A percentile compares a stretch with the other conserved stretches of the same genome.
These are phyloP conservation scores for Periophthalmodon schlosseri DNA, from an alignment of 2,113 vertebrate species.

Conservation along the genomic window DNA sequence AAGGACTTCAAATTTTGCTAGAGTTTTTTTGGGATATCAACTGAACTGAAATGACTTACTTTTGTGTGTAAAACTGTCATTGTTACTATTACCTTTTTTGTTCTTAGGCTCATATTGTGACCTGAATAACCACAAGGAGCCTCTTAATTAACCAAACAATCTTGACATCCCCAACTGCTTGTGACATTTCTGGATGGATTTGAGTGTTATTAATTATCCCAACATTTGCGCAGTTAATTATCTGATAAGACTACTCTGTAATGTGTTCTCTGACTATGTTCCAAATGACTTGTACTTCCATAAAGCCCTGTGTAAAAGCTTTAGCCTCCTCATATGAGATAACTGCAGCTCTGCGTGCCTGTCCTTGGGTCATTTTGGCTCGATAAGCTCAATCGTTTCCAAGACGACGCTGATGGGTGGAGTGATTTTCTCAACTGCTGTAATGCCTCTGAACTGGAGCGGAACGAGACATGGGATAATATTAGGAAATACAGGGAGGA, in stretches of 20 bases:
- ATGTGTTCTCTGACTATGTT: background rate
- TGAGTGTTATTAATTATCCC: slow-evolving; percentile 16
- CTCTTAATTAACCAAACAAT: background rate
- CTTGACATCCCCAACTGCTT: background rate
- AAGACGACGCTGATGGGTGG: slow-evolving; percentile 48
- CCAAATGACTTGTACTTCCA: background rate
- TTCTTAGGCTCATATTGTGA: background rate
- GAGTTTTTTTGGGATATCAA: no score
- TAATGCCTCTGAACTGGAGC: slow-evolving; percentile 50
- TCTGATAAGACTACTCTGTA: slow-evolving; percentile 23
- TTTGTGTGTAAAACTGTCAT: no score
- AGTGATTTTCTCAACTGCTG: slow-evolving; percentile 38
- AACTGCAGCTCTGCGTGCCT: slow-evolving; percentile 8
- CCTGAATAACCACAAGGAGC: background rate
- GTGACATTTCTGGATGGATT: slow-evolving; percentile 4
- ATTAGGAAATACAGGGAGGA: slow-evolving; percentile 47
- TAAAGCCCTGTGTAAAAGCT: slow-evolving; percentile 20
- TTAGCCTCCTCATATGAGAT: slow-evolving; percentile 6
- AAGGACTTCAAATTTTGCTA: no score
- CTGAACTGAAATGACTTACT: no score
- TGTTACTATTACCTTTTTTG: no score
- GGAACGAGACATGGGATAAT: slow-evolving; percentile 49
- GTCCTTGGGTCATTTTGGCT: slow-evolving; percentile 46
- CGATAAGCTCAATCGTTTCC: slow-evolving; percentile 52
- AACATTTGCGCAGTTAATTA: slow-evolving; percentile 33